These are phyloP conservation scores for Nansenia antarctica DNA, from an alignment of 2,113 vertebrate species.

Conservation along the genomic window DNA sequence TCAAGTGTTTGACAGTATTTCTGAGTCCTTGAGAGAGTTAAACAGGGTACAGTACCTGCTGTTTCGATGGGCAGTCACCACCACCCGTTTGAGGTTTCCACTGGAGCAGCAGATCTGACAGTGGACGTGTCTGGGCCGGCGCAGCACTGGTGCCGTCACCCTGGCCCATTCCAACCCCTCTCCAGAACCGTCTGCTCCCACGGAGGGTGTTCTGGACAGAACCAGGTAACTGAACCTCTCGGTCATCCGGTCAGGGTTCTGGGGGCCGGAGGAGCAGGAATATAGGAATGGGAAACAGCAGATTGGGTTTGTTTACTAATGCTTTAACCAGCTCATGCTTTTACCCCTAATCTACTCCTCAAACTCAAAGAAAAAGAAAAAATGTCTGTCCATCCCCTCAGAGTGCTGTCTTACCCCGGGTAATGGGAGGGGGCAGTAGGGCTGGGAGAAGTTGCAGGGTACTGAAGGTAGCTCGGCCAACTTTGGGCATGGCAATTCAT, in stretches of 20 bases:
- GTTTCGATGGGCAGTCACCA: conserved; percentile 77
- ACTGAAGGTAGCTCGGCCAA: conserved; percentile 46
- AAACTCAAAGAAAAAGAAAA: neutral
- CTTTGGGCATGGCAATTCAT: conserved; percentile 83
- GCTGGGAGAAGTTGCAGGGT: conserved; percentile 86
- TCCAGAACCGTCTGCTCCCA: neutral
- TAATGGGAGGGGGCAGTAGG: conserved; percentile 74
- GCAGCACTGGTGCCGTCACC: conserved; percentile 74
- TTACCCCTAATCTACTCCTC: neutral
- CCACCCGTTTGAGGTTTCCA: conserved; percentile 74
- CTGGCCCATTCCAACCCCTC: conserved; percentile 72
- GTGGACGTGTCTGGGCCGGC: conserved; percentile 79
- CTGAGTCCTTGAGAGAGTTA: neutral
- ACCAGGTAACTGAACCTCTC: conserved; percentile 87
- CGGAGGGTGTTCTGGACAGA: conserved; percentile 54
- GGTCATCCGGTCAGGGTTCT: conserved; percentile 65
- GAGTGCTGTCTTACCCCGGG: neutral
- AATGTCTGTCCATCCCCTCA: neutral
- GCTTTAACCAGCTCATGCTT: neutral
- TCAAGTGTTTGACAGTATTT: no score
- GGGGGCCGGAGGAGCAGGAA: conserved; percentile 4
- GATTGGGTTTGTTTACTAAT: neutral
- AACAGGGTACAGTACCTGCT: conserved; percentile 70
- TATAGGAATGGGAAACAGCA: neutral
- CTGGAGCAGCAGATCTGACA: conserved; percentile 79